Percentiles rank a stretch among this genome's conserved stretches.
phyloP scores from a whole-genome alignment of 2,888 invertebrate genomes.

The Prosapia bicincta region DNA sequence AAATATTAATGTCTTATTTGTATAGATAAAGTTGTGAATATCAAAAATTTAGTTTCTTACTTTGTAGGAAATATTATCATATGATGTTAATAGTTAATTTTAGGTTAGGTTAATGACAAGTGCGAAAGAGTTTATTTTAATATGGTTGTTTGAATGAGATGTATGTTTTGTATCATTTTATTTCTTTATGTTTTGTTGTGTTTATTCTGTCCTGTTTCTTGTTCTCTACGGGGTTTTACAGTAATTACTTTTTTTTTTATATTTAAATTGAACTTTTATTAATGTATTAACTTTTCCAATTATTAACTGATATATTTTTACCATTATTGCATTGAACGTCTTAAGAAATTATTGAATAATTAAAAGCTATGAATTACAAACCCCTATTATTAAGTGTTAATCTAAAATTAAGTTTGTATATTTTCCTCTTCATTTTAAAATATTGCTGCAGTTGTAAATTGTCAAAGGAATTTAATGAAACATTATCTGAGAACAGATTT shows the following conservation, averaged over 20 bases:
- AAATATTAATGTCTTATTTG: constrained; percentile 1
- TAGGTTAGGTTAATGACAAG: not conserved
- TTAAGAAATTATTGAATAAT: not conserved
- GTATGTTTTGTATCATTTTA: not conserved
- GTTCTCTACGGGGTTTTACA: not conserved
- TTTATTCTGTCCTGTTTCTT: not conserved
- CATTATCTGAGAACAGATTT: not conserved
- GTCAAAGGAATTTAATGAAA: not conserved
- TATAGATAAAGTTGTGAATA: not conserved
- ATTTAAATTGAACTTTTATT: not conserved
- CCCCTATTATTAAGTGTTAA: not conserved
- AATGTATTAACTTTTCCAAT: no score
- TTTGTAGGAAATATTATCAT: not conserved
- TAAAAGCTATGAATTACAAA: not conserved
- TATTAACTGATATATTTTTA: no score
- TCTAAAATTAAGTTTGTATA: not conserved
- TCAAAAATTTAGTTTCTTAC: not conserved
- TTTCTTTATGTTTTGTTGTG: constrained; percentile 1
- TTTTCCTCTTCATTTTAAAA: no score
- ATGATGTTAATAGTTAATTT: not conserved
- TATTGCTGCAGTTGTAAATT: no score
- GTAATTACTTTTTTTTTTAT: not conserved
- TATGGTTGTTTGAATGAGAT: not conserved
- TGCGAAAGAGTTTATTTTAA: not conserved
- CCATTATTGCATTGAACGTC: no score